Percentiles rank a stretch among this genome's conserved stretches.
phyloP scores from a whole-genome alignment of 2,888 invertebrate genomes.

The Microplitis deprimator region DNA sequence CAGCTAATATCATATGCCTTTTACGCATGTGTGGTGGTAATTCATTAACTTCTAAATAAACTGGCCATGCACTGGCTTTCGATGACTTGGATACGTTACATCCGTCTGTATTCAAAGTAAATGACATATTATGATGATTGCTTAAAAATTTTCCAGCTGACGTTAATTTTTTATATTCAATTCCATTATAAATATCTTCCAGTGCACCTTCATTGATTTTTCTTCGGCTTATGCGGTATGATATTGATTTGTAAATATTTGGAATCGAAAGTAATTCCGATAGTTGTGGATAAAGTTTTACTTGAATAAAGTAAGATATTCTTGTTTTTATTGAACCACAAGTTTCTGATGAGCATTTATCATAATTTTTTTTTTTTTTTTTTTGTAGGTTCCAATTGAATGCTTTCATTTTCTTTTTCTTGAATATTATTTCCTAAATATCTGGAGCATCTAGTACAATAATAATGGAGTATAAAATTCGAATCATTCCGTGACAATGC shows the following conservation, averaged over 20 bases:
- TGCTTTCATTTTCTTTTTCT: background rate
- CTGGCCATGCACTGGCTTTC: constrained; percentile 39
- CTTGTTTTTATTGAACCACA: too few species aligned
- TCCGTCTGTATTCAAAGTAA: constrained; percentile 43
- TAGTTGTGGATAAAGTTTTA: background rate
- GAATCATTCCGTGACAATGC: background rate
- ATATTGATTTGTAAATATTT: constrained; percentile 7
- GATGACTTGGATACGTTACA: constrained; percentile 34
- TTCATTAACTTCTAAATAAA: constrained; percentile 47
- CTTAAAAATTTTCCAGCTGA: constrained; percentile 18
- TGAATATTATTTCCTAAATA: background rate
- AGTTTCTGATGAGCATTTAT: too few species aligned
- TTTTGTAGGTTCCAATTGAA: background rate
- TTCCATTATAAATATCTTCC: constrained; percentile 42
- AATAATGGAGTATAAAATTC: background rate
- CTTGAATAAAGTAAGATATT: background rate
- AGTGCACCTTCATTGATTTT: background rate
- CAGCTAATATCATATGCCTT: constrained; percentile 41
- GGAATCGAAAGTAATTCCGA: constrained; percentile 14
- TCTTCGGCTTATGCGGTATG: background rate
- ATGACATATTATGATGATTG: constrained; percentile 36
- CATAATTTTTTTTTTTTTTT: too few species aligned
- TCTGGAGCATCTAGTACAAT: background rate
- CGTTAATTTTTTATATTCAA: constrained; percentile 31
- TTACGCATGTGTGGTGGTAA: constrained; percentile 44